A percentile compares a stretch with the other conserved stretches of the same genome.
Evolutionary conservation across 2,888 invertebrate species (phyloP).

Genomic region (Crioceris asparagi): DNA sequence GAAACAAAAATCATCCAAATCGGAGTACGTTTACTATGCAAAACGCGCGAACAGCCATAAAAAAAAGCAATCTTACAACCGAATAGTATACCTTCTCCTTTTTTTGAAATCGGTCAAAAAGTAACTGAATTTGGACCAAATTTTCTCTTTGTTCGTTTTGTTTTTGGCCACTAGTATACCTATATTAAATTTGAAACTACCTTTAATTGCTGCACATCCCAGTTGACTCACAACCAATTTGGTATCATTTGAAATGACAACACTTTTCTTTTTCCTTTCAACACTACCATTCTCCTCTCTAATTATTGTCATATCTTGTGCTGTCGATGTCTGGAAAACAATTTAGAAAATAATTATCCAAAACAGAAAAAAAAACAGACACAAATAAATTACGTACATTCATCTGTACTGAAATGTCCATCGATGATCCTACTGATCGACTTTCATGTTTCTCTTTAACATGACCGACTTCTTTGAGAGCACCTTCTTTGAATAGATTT

Average conservation of each 20-base stretch:
- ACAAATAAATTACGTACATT: constrained; percentile 15
- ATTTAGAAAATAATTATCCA: constrained; percentile 3
- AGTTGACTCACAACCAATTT: constrained; percentile 48
- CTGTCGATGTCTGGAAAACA: constrained; percentile 11
- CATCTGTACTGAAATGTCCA: constrained; percentile 28
- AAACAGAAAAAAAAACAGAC: not conserved
- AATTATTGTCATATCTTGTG: constrained; percentile 5
- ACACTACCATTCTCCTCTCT: constrained; percentile 6
- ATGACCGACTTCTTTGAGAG: constrained; percentile 30
- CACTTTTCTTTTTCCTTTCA: constrained; percentile 16
- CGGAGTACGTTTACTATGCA: too few species aligned
- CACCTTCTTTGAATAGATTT: constrained; percentile 39
- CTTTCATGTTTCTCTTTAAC: constrained; percentile 12
- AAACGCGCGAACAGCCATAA: too few species aligned
- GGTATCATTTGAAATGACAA: constrained; percentile 25
- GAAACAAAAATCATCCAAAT: too few species aligned
- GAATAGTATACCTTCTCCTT: too few species aligned
- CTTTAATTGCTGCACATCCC: constrained; percentile 77
- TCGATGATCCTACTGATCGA: constrained; percentile 7
- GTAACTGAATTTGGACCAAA: too few species aligned
- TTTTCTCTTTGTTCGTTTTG: too few species aligned
- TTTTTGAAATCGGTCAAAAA: too few species aligned
- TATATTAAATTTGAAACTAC: constrained; percentile 26
- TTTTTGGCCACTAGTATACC: not conserved
- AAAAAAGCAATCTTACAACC: too few species aligned